Evolutionary conservation across 2,888 invertebrate genomes (phyloP).

Genomic region (Lithosia quadra): DNA sequence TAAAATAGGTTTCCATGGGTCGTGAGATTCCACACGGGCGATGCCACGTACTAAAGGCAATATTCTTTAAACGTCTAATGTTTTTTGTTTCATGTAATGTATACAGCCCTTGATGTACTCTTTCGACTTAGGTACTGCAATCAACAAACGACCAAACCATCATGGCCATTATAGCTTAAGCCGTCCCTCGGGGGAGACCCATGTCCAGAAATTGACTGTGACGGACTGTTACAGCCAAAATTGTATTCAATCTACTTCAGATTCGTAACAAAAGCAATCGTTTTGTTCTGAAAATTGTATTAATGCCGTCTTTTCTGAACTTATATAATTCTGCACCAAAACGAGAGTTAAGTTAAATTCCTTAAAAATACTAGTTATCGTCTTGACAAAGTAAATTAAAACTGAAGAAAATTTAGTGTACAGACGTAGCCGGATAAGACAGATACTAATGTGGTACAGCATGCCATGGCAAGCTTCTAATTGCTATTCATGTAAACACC

Average conservation of each 20-base stretch:
- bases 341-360: no score
- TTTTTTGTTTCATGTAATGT: neutral
- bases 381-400: no score
- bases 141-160: conserved; percentile 17
- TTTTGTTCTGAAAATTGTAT: neutral
- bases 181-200: conserved; percentile 19
- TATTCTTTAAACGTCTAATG: neutral
- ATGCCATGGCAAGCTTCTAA: no score
- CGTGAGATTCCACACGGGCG: no score
- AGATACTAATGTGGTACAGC: no score
- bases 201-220: conserved; percentile 18
- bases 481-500: no score
- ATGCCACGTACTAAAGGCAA: no score
- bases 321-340: neutral
- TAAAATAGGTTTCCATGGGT: no score
- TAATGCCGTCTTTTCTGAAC: neutral
- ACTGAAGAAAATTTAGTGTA: no score
- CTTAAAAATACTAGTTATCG: no score
- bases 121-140: conserved; percentile 7
- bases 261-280: neutral
- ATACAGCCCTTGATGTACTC: conserved; percentile 2
- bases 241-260: conserved; percentile 16
- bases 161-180: conserved; percentile 13
- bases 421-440: no score
- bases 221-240: conserved; percentile 16